phyloP scores from a whole-genome alignment of 2,888 invertebrate species.

The Leucophora obtusa region DNA sequence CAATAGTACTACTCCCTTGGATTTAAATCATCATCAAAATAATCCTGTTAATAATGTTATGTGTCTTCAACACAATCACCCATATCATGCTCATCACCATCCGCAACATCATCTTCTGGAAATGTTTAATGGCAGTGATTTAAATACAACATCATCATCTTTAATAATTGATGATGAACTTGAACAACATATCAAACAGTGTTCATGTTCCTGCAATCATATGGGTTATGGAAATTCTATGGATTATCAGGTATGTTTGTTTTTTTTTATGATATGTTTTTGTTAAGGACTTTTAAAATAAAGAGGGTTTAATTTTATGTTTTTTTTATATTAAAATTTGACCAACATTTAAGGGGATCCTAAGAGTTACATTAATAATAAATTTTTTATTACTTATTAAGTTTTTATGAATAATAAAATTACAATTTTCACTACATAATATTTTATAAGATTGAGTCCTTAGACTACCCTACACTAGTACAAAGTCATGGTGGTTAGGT shows the following conservation, averaged over 20 bases:
- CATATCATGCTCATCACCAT: constrained; percentile 39
- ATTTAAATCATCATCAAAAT: constrained; percentile 16
- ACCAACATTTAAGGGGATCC: too few species aligned
- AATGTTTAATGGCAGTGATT: constrained; percentile 38
- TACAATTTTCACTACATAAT: too few species aligned
- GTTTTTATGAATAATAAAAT: too few species aligned
- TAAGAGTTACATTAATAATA: too few species aligned
- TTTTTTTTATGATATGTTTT: neutral
- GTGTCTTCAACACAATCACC: constrained; percentile 56
- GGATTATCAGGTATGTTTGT: constrained; percentile 88
- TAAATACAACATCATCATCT: constrained; percentile 59
- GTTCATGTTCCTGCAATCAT: constrained; percentile 94
- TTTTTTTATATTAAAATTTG: too few species aligned
- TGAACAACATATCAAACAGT: constrained; percentile 92
- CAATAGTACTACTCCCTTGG: neutral
- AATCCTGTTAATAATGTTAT: neutral
- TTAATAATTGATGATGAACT: constrained; percentile 86
- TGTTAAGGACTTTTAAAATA: too few species aligned
- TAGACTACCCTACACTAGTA: too few species aligned
- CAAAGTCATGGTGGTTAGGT: too few species aligned
- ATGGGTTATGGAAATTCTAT: constrained; percentile 95
- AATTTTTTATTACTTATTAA: too few species aligned
- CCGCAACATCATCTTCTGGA: constrained; percentile 15
- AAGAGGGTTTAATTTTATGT: too few species aligned
- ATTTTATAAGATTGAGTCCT: too few species aligned